Evolutionary conservation across 2,888 invertebrate genomes (phyloP), one percentile per base, ranked within the genome.

Genomic region (Litoditis marina): DNA sequence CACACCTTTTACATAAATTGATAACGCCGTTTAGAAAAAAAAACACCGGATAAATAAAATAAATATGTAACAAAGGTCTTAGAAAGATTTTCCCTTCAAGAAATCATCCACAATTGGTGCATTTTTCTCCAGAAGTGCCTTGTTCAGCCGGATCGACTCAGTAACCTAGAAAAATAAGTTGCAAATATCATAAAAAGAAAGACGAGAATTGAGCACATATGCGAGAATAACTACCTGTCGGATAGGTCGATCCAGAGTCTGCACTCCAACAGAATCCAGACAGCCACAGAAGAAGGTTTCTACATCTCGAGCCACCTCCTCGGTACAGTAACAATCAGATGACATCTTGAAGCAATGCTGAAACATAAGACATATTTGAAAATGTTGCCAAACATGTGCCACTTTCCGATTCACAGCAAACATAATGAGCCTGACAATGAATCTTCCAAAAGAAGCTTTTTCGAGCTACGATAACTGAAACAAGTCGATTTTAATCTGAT

Each of bases 221-320:
- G n/a, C n/a, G n/a, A n/a, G n/a, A n/a, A n/a, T n/a, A n/a, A n/a
- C n/a, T n/a, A n/a, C n/a, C 68, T 81, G 81, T 11, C 68, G 65
- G 54, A 81, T 77, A 25, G 78, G 78, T 36, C 79, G 71, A n/a
- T 74, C 71, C 42, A 80, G 61, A 7, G 73, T 73, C 36, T 73
- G 63, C 2, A 72, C 58, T 27, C 51, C 42, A n/a, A 56, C 54
- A n/a, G 63, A 39, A 57, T 72, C 72, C 42, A 77, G 54, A n/a
- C 42, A 30, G 49, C 65, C 65, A 25, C 55, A 63, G 53, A 66
- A 57, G 59, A 66, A 67, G 4, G 39, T 68, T 62, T 68, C 66
- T 5, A 75, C 61, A 19, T 76, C 76, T 36, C 63, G 50, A 44
- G 75, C 73, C 25, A 62, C 53, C 4, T 55, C 58, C 42, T 65